Conservation (phyloP, 2,888 invertebrate species). For the Galeopsomyia nigrocyanea region DNA sequence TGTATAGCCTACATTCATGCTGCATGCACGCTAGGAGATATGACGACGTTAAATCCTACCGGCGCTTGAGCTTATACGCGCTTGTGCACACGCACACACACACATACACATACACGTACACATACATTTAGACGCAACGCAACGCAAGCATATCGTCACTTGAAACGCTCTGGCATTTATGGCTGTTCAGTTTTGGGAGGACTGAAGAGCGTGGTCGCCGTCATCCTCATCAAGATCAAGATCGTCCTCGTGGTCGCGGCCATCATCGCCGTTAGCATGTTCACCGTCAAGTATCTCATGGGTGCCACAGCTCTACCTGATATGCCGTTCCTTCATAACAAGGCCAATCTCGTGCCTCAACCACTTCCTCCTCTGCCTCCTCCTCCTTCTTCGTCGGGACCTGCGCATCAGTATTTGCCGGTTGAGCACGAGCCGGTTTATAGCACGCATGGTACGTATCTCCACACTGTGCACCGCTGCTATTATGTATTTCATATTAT, state of each 20-base stretch:
- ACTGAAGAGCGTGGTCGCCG: conserved; percentile 54
- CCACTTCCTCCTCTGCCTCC: conserved; percentile 7
- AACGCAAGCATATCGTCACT: background rate
- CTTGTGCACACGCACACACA: background rate
- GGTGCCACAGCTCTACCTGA: conserved; percentile 20
- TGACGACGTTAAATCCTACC: conserved; percentile 21
- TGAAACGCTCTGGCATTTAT: too few relatives aligned
- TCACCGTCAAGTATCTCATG: conserved; percentile 53
- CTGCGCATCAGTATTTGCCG: conserved; percentile 33
- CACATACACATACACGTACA: background rate
- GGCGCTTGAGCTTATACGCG: background rate
- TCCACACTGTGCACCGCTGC: too few relatives aligned
- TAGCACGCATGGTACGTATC: conserved; percentile 46
- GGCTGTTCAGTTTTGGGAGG: conserved; percentile 56
- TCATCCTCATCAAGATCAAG: conserved; percentile 58
- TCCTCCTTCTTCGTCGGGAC: background rate
- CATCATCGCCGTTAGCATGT: conserved; percentile 53
- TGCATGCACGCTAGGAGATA: conserved; percentile 16
- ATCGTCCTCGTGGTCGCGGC: conserved; percentile 54
- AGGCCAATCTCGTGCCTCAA: conserved; percentile 14
- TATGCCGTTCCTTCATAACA: conserved; percentile 6
- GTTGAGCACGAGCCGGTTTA: conserved; percentile 48
- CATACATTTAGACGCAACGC: background rate
- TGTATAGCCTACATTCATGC: background rate
- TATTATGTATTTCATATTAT: too few relatives aligned